Evolutionary conservation across 2,797 vertebrate species (phyloP), one percentile per base, ranked within the genome.

Genomic region (Prionace glauca): DNA sequence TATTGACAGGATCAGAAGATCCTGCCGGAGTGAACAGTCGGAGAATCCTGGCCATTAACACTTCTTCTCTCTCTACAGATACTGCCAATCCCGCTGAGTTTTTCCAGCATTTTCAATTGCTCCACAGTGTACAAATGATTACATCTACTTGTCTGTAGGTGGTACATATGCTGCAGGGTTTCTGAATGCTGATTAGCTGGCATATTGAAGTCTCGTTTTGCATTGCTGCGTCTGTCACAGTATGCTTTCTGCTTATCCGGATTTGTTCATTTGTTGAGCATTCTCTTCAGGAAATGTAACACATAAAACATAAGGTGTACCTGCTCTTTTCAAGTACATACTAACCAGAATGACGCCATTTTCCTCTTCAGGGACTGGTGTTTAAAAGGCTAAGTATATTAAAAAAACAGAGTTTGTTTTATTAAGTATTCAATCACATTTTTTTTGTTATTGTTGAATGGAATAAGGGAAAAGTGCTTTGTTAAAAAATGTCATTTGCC

Each of bases 381-480:
- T 36, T 92, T 20, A 67, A 67, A 92, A 36, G 88, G n/a, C 36
- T 36, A 91, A 65, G 56, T 65, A 67, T 36, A 36, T 67, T 92
- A 67, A 69, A 91, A 65, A 65, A 62, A 67, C n/a, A 92, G 62
- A 67, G 26, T 65, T 91, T 92, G 87, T 65, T 92, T 92, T 67
- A 92, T 91, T 65, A 65, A 91, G 32, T 20, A 92, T 67, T 92
- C 62, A 92, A 67, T 92, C 62, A 92, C 24, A 41, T 92, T n/a
- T 92, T 56, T 92, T 92, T 92, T 67, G 90, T 69, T 92, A 92
- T 92, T 67, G 67, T 92, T 92, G 60, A 67, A 91, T 91, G 88
- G 60, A 65, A 67, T 36, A 67, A 91, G 32, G 60, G 88, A 32
- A 32, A 62, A 91, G 88, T 65, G 14, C 88, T 32, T 65, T 91